These are phyloP conservation scores for Rana temporaria DNA, from an alignment of 2,113 vertebrate species.

Conservation along the genomic window DNA sequence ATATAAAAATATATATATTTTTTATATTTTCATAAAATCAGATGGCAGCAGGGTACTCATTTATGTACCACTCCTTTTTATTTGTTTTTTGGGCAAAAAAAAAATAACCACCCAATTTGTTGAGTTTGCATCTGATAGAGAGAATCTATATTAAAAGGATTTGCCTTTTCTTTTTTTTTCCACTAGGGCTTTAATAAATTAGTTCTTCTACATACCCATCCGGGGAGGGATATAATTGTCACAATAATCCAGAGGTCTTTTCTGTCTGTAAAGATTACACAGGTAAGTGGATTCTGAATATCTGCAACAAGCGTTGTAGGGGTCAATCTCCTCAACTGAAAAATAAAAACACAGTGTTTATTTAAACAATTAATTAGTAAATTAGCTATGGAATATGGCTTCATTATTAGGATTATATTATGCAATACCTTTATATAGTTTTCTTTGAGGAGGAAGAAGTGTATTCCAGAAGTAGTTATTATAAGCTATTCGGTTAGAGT, in stretches of 20 bases:
- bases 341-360: not conserved
- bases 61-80: no score
- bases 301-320: constrained; percentile 26
- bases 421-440: constrained; percentile 17
- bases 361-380: not conserved
- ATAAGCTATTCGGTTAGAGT: not conserved
- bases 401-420: not conserved
- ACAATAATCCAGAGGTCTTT: constrained; percentile 34
- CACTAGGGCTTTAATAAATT: no score
- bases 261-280: constrained; percentile 27
- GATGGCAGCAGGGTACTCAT: no score
- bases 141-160: no score
- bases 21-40: no score
- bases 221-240: constrained; percentile 18
- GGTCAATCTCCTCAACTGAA: constrained; percentile 27
- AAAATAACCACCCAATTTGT: no score
- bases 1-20: no score
- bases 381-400: not conserved
- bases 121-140: no score
- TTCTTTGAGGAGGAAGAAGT: constrained; percentile 16
- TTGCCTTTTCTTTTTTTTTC: no score
- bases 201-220: constrained; percentile 11
- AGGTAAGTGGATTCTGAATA: constrained; percentile 18
- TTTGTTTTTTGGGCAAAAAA: no score
- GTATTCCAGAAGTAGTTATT: constrained; percentile 12